phyloP scores from a whole-genome alignment of 2,888 invertebrate genomes.

The Macropis europaea region DNA sequence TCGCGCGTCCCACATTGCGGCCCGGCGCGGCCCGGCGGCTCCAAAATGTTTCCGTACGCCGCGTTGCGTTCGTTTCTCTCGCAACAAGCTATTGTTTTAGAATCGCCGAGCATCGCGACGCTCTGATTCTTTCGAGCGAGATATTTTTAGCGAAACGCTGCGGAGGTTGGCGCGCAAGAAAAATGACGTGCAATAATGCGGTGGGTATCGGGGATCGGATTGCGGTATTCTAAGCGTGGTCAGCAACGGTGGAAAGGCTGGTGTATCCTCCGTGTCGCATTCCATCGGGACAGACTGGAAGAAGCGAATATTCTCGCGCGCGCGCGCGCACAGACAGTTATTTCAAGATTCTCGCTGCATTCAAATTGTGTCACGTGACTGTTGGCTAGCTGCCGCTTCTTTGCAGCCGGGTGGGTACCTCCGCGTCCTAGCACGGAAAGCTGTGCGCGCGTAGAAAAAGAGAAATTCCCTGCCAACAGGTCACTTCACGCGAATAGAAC shows the following conservation, averaged over 20 bases:
- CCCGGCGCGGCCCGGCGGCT: too few relatives aligned
- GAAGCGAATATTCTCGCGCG: conserved; percentile 36
- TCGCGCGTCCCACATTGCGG: neutral
- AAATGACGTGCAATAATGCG: neutral
- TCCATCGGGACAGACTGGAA: conserved; percentile 44
- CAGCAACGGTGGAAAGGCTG: conserved; percentile 26
- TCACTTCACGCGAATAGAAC: conserved; percentile 35
- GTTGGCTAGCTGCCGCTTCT: conserved; percentile 55
- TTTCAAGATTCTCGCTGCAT: conserved; percentile 67
- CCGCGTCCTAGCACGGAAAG: conserved; percentile 18
- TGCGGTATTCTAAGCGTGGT: conserved; percentile 7
- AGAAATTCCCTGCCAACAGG: conserved; percentile 40
- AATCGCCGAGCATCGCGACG: too few relatives aligned
- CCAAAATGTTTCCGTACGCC: too few relatives aligned
- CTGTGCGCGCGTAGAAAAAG: conserved; percentile 37
- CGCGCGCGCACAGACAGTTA: conserved; percentile 59
- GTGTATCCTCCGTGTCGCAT: conserved; percentile 30
- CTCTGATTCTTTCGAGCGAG: too few relatives aligned
- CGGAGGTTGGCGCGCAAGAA: too few relatives aligned
- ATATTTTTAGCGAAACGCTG: too few relatives aligned
- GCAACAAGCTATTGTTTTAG: too few relatives aligned
- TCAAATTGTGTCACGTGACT: conserved; percentile 57
- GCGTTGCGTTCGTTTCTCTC: too few relatives aligned
- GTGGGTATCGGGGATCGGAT: neutral
- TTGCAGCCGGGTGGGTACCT: conserved; percentile 45